Conservation (phyloP, 2,113 vertebrate genomes). For the Tiliqua scincoides region DNA sequence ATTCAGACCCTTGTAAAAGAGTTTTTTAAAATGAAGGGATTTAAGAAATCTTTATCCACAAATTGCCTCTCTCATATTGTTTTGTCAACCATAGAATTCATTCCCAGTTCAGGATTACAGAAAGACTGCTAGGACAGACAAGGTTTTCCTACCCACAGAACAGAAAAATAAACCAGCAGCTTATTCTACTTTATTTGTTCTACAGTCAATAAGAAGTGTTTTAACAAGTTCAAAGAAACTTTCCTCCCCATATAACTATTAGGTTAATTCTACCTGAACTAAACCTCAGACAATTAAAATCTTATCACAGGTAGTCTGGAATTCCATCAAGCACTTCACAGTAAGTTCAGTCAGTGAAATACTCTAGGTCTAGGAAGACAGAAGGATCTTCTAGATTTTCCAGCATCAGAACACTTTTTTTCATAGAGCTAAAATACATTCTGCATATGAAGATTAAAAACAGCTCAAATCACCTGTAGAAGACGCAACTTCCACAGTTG, state of each 20-base stretch:
- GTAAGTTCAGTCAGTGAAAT: not conserved
- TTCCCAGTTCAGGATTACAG: too few relatives aligned
- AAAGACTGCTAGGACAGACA: too few relatives aligned
- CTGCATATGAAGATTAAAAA: not conserved
- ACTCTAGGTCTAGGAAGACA: not conserved
- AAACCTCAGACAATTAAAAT: slow-evolving; percentile 1
- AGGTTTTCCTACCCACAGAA: too few relatives aligned
- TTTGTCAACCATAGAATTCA: too few relatives aligned
- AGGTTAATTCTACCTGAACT: slow-evolving; percentile 22
- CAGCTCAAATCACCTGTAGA: not conserved
- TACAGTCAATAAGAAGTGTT: too few relatives aligned
- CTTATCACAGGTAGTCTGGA: slow-evolving; percentile 19
- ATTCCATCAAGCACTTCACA: not conserved
- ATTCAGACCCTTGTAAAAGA: too few relatives aligned
- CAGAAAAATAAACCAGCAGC: too few relatives aligned
- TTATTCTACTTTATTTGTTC: too few relatives aligned
- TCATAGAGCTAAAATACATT: not conserved
- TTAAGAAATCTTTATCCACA: too few relatives aligned
- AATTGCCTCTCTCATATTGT: too few relatives aligned
- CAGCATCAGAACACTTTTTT: not conserved
- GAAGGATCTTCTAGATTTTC: not conserved
- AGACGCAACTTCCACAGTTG: not conserved
- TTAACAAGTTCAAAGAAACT: not conserved
- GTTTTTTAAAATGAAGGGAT: too few relatives aligned
- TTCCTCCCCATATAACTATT: slow-evolving; percentile 21